A percentile compares a stretch with the other conserved stretches of the same genome.
Conservation (phyloP, 2,888 invertebrate species). For the Melanostoma scalare region DNA sequence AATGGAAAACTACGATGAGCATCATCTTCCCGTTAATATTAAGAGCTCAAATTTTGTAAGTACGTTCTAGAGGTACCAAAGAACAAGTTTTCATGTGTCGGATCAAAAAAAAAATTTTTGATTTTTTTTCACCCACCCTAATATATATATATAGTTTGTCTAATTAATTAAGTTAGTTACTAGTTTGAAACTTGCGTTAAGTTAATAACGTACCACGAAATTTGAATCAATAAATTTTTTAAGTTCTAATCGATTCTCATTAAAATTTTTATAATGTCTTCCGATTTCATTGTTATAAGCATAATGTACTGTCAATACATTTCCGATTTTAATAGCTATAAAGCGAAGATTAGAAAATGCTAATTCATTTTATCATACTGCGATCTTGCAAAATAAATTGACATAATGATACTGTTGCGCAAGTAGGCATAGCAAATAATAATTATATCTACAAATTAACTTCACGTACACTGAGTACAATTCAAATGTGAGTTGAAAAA, state of each 20-base stretch:
- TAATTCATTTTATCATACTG: conserved; percentile 24
- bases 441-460: conserved; percentile 32
- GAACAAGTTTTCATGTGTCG: too few species aligned
- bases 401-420: conserved; percentile 6
- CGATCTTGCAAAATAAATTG: conserved; percentile 19
- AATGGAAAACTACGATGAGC: too few species aligned
- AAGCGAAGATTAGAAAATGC: conserved; percentile 17
- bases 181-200: too few species aligned
- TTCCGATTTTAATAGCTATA: conserved; percentile 9
- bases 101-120: too few species aligned
- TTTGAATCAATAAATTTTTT: too few species aligned
- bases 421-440: not conserved
- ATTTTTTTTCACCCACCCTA: too few species aligned
- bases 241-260: not conserved
- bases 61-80: too few species aligned
- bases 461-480: conserved; percentile 12
- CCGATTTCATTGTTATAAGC: not conserved
- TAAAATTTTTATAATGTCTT: not conserved
- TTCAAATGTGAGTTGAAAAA: conserved; percentile 2
- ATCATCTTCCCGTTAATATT: too few species aligned
- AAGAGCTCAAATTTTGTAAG: too few species aligned
- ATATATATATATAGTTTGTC: too few species aligned
- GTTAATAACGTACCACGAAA: too few species aligned
- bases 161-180: too few species aligned
- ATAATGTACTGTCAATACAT: conserved; percentile 7